phyloP scores from a whole-genome alignment of 2,113 vertebrate species.

The Myiozetetes cayanensis region DNA sequence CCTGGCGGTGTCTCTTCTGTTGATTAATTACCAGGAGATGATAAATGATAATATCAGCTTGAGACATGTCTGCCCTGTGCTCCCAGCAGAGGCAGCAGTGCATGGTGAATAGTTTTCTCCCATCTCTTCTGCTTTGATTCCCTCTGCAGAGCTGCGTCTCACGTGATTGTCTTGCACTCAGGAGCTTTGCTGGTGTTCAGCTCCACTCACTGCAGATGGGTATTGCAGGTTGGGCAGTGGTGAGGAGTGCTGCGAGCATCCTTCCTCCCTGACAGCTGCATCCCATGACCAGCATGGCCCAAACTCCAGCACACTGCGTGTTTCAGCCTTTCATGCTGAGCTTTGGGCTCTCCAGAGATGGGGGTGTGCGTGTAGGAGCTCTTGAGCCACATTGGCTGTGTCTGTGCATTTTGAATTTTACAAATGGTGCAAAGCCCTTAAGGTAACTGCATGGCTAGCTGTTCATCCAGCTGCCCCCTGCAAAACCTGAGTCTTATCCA shows the following conservation, averaged over 20 bases:
- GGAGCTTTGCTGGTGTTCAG: not conserved
- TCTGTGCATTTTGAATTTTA: not conserved
- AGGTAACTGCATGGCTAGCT: not conserved
- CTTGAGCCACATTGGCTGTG: not conserved
- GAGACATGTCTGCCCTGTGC: not conserved
- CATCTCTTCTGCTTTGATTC: not conserved
- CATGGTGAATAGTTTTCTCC: not conserved
- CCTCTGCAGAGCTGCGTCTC: not conserved
- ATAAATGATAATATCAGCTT: slow-evolving; percentile 42
- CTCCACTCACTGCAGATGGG: rapidly evolving
- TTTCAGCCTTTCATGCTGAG: not conserved
- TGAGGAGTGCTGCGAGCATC: not conserved
- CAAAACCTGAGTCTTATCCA: not conserved
- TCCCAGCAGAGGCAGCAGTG: slow-evolving; percentile 43
- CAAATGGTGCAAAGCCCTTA: not conserved
- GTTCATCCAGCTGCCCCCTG: not conserved
- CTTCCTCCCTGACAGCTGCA: rapidly evolving
- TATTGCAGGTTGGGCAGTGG: not conserved
- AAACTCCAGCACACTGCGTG: rapidly evolving
- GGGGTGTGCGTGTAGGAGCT: not conserved
- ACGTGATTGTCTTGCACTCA: rapidly evolving
- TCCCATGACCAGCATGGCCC: not conserved
- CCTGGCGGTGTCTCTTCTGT: not conserved
- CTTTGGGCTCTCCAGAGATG: not conserved
- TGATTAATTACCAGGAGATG: slow-evolving; percentile 16